A percentile compares a stretch with the other conserved stretches of the same genome.
Evolutionary conservation across 1,140 invertebrate species (phyloP).

Genomic region (Sweltsa coloradensis): DNA sequence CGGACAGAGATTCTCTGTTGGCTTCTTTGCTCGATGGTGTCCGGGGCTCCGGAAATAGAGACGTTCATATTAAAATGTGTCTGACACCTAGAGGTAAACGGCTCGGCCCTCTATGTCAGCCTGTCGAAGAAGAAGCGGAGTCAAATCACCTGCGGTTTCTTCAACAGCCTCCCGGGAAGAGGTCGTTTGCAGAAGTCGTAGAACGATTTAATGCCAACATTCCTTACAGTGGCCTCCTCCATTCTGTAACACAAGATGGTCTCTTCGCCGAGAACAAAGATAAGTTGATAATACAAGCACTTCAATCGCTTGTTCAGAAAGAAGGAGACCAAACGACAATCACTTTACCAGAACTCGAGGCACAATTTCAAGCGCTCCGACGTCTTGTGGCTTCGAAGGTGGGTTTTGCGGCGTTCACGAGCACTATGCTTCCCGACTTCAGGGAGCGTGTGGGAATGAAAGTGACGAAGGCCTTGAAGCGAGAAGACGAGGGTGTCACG

Average conservation of each 20-base stretch:
- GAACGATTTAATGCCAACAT: constrained; percentile 94
- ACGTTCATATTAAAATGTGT: constrained; percentile 90
- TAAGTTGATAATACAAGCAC: constrained; percentile 76
- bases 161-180: constrained; percentile 51
- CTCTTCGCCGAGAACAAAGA: constrained; percentile 98
- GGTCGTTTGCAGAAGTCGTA: constrained; percentile 51
- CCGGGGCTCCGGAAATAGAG: constrained; percentile 87
- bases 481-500: constrained; percentile 79
- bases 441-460: constrained; percentile 75
- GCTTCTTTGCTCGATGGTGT: constrained; percentile 94
- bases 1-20: constrained; percentile 80
- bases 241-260: constrained; percentile 88
- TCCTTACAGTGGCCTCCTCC: constrained; percentile 92
- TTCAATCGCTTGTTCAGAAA: constrained; percentile 61
- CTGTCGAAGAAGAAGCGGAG: constrained; percentile 94
- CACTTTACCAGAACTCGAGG: constrained; percentile 62
- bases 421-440: constrained; percentile 49
- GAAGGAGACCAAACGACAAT: constrained; percentile 48
- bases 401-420: constrained; percentile 93
- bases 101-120: constrained; percentile 73
- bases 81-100: constrained; percentile 71
- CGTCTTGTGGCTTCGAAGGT: constrained; percentile 93
- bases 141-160: constrained; percentile 72
- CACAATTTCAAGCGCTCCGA: constrained; percentile 88
- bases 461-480: constrained; percentile 80